These are phyloP conservation scores for Galerucella nymphaeae DNA, from an alignment of 2,888 invertebrate species.

Conservation along the genomic window DNA sequence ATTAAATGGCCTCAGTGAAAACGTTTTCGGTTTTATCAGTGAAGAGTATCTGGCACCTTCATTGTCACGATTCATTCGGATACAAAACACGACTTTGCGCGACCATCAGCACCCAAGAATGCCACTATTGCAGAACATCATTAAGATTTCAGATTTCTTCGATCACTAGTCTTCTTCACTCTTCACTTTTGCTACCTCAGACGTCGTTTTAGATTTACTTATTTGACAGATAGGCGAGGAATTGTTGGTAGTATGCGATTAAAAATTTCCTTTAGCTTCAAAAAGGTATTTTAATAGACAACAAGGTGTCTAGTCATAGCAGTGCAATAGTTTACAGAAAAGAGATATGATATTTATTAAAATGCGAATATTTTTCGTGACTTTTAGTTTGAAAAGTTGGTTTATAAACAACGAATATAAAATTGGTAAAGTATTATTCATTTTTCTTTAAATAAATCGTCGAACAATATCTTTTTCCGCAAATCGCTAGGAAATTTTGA, in stretches of 20 bases:
- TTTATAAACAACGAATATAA: too few relatives aligned
- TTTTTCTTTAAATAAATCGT: too few relatives aligned
- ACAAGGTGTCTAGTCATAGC: too few relatives aligned
- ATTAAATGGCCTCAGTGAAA: conserved; percentile 32
- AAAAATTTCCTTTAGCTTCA: background rate
- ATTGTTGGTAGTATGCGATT: background rate
- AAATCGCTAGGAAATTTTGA: too few relatives aligned
- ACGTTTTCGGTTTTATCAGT: conserved; percentile 42
- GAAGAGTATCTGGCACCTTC: conserved; percentile 47
- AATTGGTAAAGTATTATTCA: too few relatives aligned
- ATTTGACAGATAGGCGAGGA: background rate
- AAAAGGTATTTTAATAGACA: background rate
- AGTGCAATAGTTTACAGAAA: too few relatives aligned
- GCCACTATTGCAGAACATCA: conserved; percentile 46
- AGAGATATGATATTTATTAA: too few relatives aligned
- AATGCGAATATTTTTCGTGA: too few relatives aligned
- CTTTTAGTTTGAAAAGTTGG: too few relatives aligned
- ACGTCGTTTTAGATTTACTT: background rate
- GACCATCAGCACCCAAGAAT: conserved; percentile 42
- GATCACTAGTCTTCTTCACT: conserved; percentile 3
- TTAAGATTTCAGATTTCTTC: conserved; percentile 45
- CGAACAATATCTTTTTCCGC: too few relatives aligned
- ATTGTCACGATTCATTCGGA: conserved; percentile 49
- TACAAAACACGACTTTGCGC: conserved; percentile 48
- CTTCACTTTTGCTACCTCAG: conserved; percentile 10